Evolutionary conservation across 1,140 invertebrate species (phyloP).

Genomic region (Platyscapa corneri): DNA sequence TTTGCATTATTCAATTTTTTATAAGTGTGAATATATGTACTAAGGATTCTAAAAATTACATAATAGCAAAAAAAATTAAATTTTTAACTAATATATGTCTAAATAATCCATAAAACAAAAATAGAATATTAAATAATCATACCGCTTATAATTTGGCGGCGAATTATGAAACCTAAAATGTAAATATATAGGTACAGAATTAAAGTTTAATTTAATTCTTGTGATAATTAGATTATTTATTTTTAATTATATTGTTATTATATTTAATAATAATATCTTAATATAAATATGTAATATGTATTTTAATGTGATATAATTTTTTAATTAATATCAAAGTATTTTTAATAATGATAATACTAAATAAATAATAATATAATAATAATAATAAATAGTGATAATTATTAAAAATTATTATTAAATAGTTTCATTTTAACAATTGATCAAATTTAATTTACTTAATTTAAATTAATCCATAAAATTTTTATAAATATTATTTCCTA

Average conservation of each 20-base stretch:
- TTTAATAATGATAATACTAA: too few species aligned
- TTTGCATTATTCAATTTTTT: neutral
- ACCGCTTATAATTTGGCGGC: constrained; percentile 74
- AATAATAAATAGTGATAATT: too few species aligned
- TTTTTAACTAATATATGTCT: constrained; percentile 54
- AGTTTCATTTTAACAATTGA: too few species aligned
- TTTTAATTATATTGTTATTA: too few species aligned
- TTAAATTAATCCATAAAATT: too few species aligned
- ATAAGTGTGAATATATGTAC: neutral
- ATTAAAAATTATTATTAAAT: too few species aligned
- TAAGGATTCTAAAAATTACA: constrained; percentile 18
- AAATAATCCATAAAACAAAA: constrained; percentile 61
- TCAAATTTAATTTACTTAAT: too few species aligned
- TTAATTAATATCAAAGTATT: too few species aligned
- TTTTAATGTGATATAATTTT: too few species aligned
- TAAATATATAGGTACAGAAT: constrained; percentile 68
- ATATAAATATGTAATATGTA: neutral
- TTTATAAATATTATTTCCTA: too few species aligned
- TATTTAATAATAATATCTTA: neutral
- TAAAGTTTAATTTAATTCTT: constrained; percentile 60
- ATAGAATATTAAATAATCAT: constrained; percentile 60
- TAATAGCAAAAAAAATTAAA: constrained; percentile 20
- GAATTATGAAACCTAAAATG: constrained; percentile 74
- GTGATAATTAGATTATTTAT: neutral
- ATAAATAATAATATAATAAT: too few species aligned